Conservation (phyloP, 2,113 vertebrate species). For the Agelaius phoeniceus region DNA sequence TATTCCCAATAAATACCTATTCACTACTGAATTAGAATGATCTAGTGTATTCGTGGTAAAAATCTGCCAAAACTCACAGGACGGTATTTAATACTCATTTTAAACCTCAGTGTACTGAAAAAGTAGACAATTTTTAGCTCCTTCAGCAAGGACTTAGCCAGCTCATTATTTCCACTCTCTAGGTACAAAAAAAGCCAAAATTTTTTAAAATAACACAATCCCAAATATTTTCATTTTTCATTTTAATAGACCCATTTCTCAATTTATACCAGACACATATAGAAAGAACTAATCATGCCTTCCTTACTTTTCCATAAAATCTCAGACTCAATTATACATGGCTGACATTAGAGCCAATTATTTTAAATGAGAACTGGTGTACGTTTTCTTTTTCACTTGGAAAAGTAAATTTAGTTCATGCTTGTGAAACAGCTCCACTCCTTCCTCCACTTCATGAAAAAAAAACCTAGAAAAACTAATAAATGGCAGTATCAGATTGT, state of each 20-base stretch:
- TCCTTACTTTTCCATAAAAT: background rate
- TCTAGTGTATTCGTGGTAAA: background rate
- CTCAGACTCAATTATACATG: background rate
- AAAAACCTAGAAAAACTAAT: background rate
- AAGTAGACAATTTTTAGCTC: background rate
- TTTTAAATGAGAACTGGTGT: background rate
- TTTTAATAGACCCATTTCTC: background rate
- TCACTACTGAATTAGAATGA: background rate
- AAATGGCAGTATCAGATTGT: background rate
- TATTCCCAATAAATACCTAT: background rate
- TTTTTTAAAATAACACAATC: background rate
- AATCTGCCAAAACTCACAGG: background rate
- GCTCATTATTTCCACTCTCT: background rate
- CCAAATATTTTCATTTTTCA: background rate
- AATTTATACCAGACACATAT: fast-evolving
- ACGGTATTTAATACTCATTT: background rate
- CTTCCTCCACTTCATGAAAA: background rate
- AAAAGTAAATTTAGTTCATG: background rate
- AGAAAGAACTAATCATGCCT: background rate
- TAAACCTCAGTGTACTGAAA: background rate
- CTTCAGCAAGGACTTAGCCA: background rate
- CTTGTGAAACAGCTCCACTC: background rate
- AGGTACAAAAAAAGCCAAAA: background rate
- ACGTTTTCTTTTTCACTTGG: background rate
- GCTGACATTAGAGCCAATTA: background rate